Percentiles rank a stretch among this genome's conserved stretches.
Evolutionary conservation across 2,113 vertebrate genomes (phyloP).

Genomic region (Lota lota): DNA sequence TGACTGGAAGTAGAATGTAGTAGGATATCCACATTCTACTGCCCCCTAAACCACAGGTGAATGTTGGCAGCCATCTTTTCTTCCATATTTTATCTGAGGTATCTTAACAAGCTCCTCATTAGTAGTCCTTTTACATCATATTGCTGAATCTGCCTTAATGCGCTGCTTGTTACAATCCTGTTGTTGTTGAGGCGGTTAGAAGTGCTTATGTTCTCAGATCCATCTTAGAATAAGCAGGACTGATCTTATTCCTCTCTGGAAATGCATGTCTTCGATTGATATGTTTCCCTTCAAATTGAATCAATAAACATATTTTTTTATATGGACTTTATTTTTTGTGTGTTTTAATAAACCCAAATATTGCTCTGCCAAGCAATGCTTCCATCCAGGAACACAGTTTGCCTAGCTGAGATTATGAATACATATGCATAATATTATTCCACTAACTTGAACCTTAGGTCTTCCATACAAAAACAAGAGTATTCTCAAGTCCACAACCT

Average conservation of each 20-base stretch:
- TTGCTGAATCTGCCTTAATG: constrained; percentile 36
- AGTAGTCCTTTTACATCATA: constrained; percentile 32
- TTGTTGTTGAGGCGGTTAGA: constrained; percentile 27
- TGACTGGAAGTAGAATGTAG: too few relatives aligned
- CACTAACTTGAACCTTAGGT: not conserved
- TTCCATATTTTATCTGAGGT: too few relatives aligned
- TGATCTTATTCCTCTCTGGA: constrained; percentile 13
- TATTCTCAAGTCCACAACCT: not conserved
- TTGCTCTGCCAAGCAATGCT: not conserved
- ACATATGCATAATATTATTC: too few relatives aligned
- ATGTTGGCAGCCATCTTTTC: too few relatives aligned
- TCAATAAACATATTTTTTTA: not conserved
- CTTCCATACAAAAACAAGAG: not conserved
- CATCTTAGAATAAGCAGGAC: constrained; percentile 39
- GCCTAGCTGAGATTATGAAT: too few relatives aligned
- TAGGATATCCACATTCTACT: too few relatives aligned
- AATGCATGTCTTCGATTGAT: not conserved
- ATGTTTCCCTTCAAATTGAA: not conserved
- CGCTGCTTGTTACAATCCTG: constrained; percentile 10
- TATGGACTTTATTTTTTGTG: constrained; percentile 12
- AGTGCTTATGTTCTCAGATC: constrained; percentile 41
- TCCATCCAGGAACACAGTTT: not conserved
- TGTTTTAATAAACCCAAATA: not conserved
- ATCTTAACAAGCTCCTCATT: too few relatives aligned
- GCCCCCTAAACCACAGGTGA: too few relatives aligned